Base-by-base conservation (phyloP, 2,113 vertebrate genomes). In the Amazona guildingii region DNA sequence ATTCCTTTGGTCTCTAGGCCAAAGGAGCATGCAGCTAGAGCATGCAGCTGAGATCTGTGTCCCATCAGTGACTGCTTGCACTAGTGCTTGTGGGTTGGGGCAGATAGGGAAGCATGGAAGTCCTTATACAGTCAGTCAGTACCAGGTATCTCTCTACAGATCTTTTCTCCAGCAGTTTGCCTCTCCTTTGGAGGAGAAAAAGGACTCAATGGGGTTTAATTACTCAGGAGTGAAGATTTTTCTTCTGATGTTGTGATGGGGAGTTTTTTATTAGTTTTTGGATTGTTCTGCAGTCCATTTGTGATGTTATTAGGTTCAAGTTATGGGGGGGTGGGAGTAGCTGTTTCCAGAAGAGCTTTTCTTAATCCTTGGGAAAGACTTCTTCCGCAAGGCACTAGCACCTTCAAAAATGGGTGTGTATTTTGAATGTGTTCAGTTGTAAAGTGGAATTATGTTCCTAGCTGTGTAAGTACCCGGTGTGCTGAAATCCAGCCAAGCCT, bases 391-490 rank as follows among this genome's bases (percentile, higher is more conserved):
- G 49, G 18, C 27, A 17, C n/a, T 28, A 11, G 24, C 10, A 3
- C 43, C 76, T 82, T 72, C 57, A 41, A 37, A 48, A 62, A 49
- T 6, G 0, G 0, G 6, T 1, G 0, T 23, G n/a, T 69, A 0
- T 62, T 64, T 68, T 48, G 61, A 51, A 39, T 5, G 13, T 7
- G 2, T n/a, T 84, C 0, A 2, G 2, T 10, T 24, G 19, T 11
- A n/a, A 27, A 0, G 5, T 27, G 8, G 57, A 29, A n/a, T 72
- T 66, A 67, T 80, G 54, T 44, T 57, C 17, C 48, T 67, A 37
- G 29, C 27, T 57, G 33, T 2, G 0, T 5, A 16, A 41, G 17
- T 6, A 20, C 14, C 33, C 0, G 0, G 9, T 31, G 27, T 24
- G 27, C 63, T 61, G 48, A 52, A 75, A 76, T 20, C 31, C 55